Evolutionary conservation across 2,113 vertebrate genomes (phyloP).

Genomic region (Aix galericulata): DNA sequence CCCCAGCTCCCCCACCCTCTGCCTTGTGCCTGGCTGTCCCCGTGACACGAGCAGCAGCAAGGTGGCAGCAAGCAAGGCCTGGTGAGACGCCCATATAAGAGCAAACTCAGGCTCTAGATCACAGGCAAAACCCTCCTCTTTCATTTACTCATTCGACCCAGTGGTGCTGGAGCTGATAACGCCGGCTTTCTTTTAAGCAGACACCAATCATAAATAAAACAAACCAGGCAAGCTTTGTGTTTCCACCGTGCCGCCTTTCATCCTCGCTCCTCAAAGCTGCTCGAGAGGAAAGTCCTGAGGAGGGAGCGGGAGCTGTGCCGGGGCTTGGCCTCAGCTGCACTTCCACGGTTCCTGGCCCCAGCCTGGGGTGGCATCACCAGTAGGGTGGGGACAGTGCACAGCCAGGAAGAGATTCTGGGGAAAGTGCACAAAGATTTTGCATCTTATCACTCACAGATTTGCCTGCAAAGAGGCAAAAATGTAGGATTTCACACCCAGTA

Average conservation of each 20-base stretch:
- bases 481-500: background rate
- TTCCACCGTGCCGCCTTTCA: slow-evolving; percentile 42
- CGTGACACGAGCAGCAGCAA: background rate
- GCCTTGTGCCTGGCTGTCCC: background rate
- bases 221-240: slow-evolving; percentile 52
- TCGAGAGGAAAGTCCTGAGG: background rate
- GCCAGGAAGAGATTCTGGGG: fast-evolving
- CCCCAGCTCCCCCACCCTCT: background rate
- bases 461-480: background rate
- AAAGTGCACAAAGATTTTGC: fast-evolving
- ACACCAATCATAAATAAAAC: slow-evolving; percentile 58
- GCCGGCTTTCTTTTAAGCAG: slow-evolving; percentile 49
- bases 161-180: slow-evolving; percentile 9
- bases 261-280: background rate
- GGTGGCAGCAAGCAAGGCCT: background rate
- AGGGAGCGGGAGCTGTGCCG: fast-evolving
- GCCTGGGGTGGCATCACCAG: background rate
- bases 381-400: fast-evolving
- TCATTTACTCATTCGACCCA: slow-evolving; percentile 21
- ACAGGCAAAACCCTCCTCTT: slow-evolving; percentile 29
- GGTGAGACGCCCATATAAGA: slow-evolving; percentile 57
- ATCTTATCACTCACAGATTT: background rate
- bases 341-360: background rate
- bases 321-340: slow-evolving; percentile 12
- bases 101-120: background rate